Conservation (phyloP, 2,113 vertebrate species). For the Paramormyrops kingsleyae region DNA sequence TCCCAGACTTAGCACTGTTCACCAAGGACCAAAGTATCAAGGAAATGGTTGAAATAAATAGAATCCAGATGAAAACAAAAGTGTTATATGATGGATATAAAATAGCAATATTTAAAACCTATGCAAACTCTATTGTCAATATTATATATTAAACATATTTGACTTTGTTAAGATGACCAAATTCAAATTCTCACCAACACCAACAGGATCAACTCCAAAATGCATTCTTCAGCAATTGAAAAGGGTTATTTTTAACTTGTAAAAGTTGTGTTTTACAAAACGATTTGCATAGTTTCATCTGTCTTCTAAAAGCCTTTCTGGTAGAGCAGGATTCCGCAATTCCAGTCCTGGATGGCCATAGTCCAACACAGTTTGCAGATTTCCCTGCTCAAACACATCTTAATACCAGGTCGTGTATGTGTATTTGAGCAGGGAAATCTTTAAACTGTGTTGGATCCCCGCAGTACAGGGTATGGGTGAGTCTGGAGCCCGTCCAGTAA, state of each 20-base stretch:
- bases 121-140: not conserved
- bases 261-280: not conserved
- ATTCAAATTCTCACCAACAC: not conserved
- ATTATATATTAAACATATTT: not conserved
- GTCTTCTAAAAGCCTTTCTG: not conserved
- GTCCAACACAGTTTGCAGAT: not conserved
- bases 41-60: not conserved
- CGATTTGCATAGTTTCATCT: not conserved
- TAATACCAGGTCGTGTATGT: not conserved
- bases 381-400: not conserved
- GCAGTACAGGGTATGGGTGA: not conserved
- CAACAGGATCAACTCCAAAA: not conserved
- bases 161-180: not conserved
- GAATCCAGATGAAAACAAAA: not conserved
- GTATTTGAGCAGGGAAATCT: not conserved
- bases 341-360: not conserved
- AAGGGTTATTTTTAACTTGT: not conserved
- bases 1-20: not conserved
- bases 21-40: not conserved
- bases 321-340: not conserved
- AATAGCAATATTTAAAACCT: not conserved
- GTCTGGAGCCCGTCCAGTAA: not conserved
- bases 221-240: not conserved
- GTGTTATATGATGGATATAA: not conserved
- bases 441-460: not conserved